Evolutionary conservation across 2,113 vertebrate genomes (phyloP).

Genomic region (Dromaius novaehollandiae): DNA sequence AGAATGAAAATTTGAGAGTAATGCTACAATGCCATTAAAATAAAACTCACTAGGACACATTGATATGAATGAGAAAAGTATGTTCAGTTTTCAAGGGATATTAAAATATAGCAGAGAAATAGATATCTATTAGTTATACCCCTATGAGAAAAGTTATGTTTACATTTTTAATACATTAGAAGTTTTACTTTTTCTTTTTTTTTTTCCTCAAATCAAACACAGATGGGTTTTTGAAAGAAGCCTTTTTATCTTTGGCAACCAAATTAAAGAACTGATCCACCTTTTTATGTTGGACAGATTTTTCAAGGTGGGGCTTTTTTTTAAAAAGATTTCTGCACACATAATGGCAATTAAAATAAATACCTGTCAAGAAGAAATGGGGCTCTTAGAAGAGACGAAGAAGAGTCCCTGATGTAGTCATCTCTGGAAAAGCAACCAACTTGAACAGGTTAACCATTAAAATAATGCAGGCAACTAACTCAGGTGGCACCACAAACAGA

Average conservation of each 20-base stretch:
- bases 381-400: neutral
- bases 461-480: constrained; percentile 30
- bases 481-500: constrained; percentile 33
- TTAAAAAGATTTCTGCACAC: constrained; percentile 19
- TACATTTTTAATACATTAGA: constrained; percentile 73
- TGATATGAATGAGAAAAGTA: constrained; percentile 62
- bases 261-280: constrained; percentile 42
- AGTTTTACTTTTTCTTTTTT: constrained; percentile 49
- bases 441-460: constrained; percentile 11
- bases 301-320: constrained; percentile 54
- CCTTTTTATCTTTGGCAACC: constrained; percentile 43
- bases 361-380: neutral
- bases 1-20: constrained; percentile 23
- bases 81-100: constrained; percentile 58
- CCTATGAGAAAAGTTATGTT: constrained; percentile 72
- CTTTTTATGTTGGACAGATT: constrained; percentile 25
- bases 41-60: constrained; percentile 7
- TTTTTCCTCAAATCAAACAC: constrained; percentile 18
- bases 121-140: constrained; percentile 64
- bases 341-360: neutral
- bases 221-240: constrained; percentile 59
- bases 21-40: constrained; percentile 42
- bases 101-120: constrained; percentile 68
- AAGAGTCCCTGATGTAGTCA: neutral
- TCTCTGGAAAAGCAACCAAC: neutral